Evolutionary conservation across 2,113 vertebrate genomes (phyloP).

Genomic region (Corythoichthys haematopterus): DNA sequence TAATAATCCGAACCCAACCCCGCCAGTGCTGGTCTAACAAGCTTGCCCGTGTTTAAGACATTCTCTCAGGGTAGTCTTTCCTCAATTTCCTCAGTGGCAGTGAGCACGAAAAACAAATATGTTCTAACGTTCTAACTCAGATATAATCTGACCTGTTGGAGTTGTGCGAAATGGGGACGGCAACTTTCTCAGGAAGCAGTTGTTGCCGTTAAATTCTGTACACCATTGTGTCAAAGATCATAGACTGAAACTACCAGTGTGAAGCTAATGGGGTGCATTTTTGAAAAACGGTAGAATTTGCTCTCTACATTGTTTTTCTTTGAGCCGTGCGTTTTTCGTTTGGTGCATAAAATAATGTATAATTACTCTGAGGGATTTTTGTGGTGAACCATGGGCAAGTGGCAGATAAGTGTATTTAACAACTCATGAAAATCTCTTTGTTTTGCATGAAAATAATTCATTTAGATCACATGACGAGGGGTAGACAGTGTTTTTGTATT

Average conservation of each 20-base stretch:
- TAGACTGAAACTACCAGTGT: slow-evolving; percentile 31
- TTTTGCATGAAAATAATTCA: slow-evolving; percentile 67
- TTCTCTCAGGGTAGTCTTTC: slow-evolving; percentile 80
- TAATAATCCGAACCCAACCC: slow-evolving; percentile 74
- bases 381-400: slow-evolving; percentile 41
- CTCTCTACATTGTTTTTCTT: slow-evolving; percentile 48
- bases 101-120: slow-evolving; percentile 50
- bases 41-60: slow-evolving; percentile 74
- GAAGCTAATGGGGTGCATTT: slow-evolving; percentile 51
- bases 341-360: slow-evolving; percentile 64
- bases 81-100: slow-evolving; percentile 65
- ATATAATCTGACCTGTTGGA: slow-evolving; percentile 42
- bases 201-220: slow-evolving; percentile 54
- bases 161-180: slow-evolving; percentile 36
- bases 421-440: slow-evolving; percentile 58
- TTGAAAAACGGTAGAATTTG: slow-evolving; percentile 50
- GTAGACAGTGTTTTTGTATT: slow-evolving; percentile 62
- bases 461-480: slow-evolving; percentile 52
- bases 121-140: slow-evolving; percentile 42
- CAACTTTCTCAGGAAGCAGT: slow-evolving; percentile 34
- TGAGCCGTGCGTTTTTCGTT: slow-evolving; percentile 47
- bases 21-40: slow-evolving; percentile 71
- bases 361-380: slow-evolving; percentile 43
- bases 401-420: slow-evolving; percentile 61
- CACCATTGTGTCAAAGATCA: slow-evolving; percentile 50